Evolutionary conservation across 2,797 vertebrate species (phyloP).

Genomic region (Pseudopleuronectes americanus): DNA sequence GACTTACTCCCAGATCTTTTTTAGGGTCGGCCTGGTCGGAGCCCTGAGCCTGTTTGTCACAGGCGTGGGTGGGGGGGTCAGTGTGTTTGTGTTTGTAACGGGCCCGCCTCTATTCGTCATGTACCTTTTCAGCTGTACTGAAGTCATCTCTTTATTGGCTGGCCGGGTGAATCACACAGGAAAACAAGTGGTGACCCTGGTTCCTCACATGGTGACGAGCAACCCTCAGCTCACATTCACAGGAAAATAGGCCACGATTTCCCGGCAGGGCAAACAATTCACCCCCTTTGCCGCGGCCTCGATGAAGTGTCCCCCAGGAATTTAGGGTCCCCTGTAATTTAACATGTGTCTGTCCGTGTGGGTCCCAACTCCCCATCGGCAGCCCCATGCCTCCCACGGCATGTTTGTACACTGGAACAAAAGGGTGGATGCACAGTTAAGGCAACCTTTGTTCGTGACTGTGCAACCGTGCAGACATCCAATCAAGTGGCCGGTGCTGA

Average conservation of each 20-base stretch:
- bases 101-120: slow-evolving; percentile 46
- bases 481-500: slow-evolving; percentile 69
- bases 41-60: slow-evolving; percentile 39
- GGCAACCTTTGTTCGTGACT: slow-evolving; percentile 84
- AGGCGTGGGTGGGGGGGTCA: slow-evolving; percentile 29
- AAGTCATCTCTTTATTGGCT: slow-evolving; percentile 54
- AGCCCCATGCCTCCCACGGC: slow-evolving; percentile 35
- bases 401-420: slow-evolving; percentile 80
- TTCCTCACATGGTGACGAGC: slow-evolving; percentile 66
- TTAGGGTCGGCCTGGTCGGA: slow-evolving; percentile 41
- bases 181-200: slow-evolving; percentile 42
- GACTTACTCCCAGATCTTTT: slow-evolving; percentile 50
- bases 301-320: slow-evolving; percentile 53
- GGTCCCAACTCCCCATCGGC: slow-evolving; percentile 36
- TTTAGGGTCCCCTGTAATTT: slow-evolving; percentile 62
- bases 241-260: slow-evolving; percentile 74
- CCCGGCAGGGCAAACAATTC: slow-evolving; percentile 66
- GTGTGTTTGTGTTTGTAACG: slow-evolving; percentile 19
- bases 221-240: slow-evolving; percentile 63
- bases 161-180: slow-evolving; percentile 56
- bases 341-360: slow-evolving; percentile 53
- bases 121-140: slow-evolving; percentile 58
- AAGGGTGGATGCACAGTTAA: slow-evolving; percentile 80
- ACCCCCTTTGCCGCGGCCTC: slow-evolving; percentile 54
- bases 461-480: slow-evolving; percentile 81